Evolutionary conservation across 2,113 vertebrate genomes (phyloP), one percentile per base, ranked within the genome.

Genomic region (Rynchops niger): DNA sequence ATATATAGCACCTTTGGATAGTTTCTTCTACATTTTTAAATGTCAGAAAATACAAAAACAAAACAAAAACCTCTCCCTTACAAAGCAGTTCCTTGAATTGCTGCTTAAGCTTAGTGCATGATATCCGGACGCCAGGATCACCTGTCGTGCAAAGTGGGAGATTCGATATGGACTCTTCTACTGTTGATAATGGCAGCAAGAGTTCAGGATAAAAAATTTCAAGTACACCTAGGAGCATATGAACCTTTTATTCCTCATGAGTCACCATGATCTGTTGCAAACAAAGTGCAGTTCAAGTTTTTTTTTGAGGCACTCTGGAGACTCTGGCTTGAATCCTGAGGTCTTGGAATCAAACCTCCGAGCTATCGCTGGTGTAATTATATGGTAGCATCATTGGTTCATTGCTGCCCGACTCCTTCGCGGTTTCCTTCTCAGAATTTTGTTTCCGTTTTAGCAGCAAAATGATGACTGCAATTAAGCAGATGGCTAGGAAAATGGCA

Each of bases 291-390:
- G 73, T 96, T 90, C 81, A 86, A 95, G 79, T 50, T 91, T 15
- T 34, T 85, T 96, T 97, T 93, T 96, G 95, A 99, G 98, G 98
- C 98, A 98, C 98, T 97, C 92, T 95, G 96, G 97, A 97, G 97
- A n/a, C 27, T 77, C 38, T 50, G 49, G 55, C 6, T 95, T 80
- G 72, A 91, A 40, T 73, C 40, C 50, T 36, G 19, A 3, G 8
- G 65, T n/a, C 38, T 9, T 13, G 53, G 38, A 53, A 56, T 99
- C 98, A 99, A 90, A 99, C 99, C 97, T 99, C 99, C 0, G 99
- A 99, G 97, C 99, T 99, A 97, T 99, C 99, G 0, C 95, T 95
- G 88, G 92, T 96, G 34, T 93, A 97, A 92, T 82, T 97, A 47
- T 81, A 98, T 0, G 95, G 82, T 40, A 74, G 23, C 98, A 98